Percentiles rank a stretch among this genome's conserved stretches.
Conservation (phyloP, 2,888 invertebrate genomes). For the Callosobruchus maculatus region DNA sequence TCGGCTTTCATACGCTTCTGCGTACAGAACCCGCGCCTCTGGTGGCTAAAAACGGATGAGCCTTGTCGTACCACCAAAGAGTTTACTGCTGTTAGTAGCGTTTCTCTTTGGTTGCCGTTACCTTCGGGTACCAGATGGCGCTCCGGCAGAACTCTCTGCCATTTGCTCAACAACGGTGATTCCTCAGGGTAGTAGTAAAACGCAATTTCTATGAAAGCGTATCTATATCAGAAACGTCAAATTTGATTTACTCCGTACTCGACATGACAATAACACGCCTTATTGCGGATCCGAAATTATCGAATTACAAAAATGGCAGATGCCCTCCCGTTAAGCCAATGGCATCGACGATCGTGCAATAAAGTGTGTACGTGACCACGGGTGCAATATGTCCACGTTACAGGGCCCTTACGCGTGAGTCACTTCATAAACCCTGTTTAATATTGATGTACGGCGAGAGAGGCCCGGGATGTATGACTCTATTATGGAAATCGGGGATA, state of each 20-base stretch:
- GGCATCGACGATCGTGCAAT: not conserved
- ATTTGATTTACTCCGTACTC: slow-evolving; percentile 22
- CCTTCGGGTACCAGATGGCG: too few species aligned
- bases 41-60: too few species aligned
- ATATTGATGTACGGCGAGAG: slow-evolving; percentile 38
- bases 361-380: slow-evolving; percentile 32
- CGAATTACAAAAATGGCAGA: not conserved
- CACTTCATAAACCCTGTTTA: slow-evolving; percentile 39
- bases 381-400: slow-evolving; percentile 34
- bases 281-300: slow-evolving; percentile 35
- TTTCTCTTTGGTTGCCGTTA: too few species aligned
- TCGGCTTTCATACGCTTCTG: too few species aligned
- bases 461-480: slow-evolving; percentile 34
- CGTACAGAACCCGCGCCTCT: too few species aligned
- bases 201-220: too few species aligned
- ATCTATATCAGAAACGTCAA: too few species aligned
- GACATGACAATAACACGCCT: slow-evolving; percentile 35
- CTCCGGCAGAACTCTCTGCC: too few species aligned
- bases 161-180: too few species aligned
- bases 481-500: slow-evolving; percentile 32
- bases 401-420: slow-evolving; percentile 40
- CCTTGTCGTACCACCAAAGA: too few species aligned
- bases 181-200: too few species aligned
- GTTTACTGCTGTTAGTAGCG: too few species aligned
- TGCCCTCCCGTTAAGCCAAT: slow-evolving; percentile 7